phyloP scores from a whole-genome alignment of 2,113 vertebrate species.

The Urocolius indicus region DNA sequence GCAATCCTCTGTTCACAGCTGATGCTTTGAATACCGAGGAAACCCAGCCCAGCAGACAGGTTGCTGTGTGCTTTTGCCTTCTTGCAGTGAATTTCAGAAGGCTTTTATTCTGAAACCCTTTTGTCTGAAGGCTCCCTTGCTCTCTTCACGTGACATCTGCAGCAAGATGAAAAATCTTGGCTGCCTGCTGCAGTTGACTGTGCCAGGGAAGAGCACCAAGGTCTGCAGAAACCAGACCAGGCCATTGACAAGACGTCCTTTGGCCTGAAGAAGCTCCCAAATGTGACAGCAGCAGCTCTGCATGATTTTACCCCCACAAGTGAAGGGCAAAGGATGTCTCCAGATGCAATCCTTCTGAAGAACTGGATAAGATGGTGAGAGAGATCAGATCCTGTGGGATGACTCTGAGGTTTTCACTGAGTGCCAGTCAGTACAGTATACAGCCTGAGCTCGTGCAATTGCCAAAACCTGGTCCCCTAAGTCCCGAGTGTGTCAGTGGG shows the following conservation, averaged over 20 bases:
- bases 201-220: not conserved
- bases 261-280: not conserved
- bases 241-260: not conserved
- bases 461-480: not conserved
- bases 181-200: not conserved
- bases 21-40: not conserved
- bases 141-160: not conserved
- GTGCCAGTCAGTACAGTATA: not conserved
- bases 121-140: not conserved
- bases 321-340: not conserved
- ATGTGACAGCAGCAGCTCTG: not conserved
- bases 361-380: not conserved
- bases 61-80: not conserved
- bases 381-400: not conserved
- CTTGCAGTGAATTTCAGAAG: not conserved
- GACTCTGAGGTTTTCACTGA: not conserved
- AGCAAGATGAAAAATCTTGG: not conserved
- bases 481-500: not conserved
- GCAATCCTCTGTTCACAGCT: not conserved
- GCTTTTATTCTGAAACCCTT: slow-evolving; percentile 22
- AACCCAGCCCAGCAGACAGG: not conserved
- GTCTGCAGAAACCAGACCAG: not conserved
- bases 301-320: not conserved
- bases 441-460: not conserved
- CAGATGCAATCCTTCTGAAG: not conserved